Evolutionary conservation across 1,140 invertebrate species (phyloP).

Genomic region (Drosophila sp.): DNA sequence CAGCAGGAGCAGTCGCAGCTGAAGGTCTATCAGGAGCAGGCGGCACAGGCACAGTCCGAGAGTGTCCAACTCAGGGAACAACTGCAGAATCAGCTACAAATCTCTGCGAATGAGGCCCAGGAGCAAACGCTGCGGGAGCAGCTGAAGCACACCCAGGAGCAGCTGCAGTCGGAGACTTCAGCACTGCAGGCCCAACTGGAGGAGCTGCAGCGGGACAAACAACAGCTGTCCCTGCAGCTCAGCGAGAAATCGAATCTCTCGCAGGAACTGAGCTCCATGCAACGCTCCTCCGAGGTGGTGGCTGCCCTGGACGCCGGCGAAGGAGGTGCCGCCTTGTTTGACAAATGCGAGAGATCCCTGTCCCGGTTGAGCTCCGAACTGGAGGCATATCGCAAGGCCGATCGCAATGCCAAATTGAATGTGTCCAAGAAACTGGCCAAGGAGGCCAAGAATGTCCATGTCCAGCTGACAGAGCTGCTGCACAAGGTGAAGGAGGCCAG

Average conservation of each 20-base stretch:
- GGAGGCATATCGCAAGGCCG: constrained; percentile 76
- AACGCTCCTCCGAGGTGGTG: constrained; percentile 76
- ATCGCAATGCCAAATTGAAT: constrained; percentile 78
- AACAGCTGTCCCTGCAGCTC: constrained; percentile 57
- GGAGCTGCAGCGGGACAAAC: constrained; percentile 51
- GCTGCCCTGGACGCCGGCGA: constrained; percentile 65
- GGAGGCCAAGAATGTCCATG: constrained; percentile 78
- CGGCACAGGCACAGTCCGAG: constrained; percentile 87
- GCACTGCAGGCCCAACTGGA: constrained; percentile 77
- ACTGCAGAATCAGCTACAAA: constrained; percentile 69
- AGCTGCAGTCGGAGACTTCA: constrained; percentile 87
- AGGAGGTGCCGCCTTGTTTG: constrained; percentile 56
- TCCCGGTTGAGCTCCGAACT: constrained; percentile 73
- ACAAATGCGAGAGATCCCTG: constrained; percentile 76
- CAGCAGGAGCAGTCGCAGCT: not conserved
- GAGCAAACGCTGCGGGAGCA: constrained; percentile 16
- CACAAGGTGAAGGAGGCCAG: constrained; percentile 85
- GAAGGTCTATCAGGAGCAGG: no score
- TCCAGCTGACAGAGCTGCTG: constrained; percentile 72
- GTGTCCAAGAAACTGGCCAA: constrained; percentile 80
- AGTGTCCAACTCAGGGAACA: constrained; percentile 85
- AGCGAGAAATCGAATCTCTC: constrained; percentile 64
- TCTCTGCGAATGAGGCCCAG: constrained; percentile 12
- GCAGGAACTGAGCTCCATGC: constrained; percentile 75
- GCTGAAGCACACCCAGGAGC: constrained; percentile 74